Evolutionary conservation across 2,888 invertebrate genomes (phyloP), one percentile per base, ranked within the genome.

Genomic region (Drosophila gaucha): DNA sequence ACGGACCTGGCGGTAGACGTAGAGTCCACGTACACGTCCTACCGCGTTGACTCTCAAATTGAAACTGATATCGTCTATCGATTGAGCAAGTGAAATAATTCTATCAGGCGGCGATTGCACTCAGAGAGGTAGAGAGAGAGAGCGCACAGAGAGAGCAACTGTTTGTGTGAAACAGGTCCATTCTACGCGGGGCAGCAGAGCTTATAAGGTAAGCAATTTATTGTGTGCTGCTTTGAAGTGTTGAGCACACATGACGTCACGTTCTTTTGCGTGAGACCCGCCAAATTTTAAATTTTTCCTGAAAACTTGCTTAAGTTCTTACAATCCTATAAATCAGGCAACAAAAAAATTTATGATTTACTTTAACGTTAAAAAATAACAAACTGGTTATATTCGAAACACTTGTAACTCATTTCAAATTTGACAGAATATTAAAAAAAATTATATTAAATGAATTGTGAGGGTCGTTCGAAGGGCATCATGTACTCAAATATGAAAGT

Each of bases 31-130:
- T 67, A 60, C 46, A 78, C 78, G 60, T 67, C 60, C 31, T 54
- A 41, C 43, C 78, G 54, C 60, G 52, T 78, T 74, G 57, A 52
- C 78, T 57, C 54, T 46, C 67, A 38, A 73, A 73, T 67, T 60
- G 60, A 41, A 73, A 73, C 73, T 73, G 50, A 57, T 50, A 60
- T 67, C 74, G 73, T 54, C 78, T 73, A 73, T 73, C 73, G 73
- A 73, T 73, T 67, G 43, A 78, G 74, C 78, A 78, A 73, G 55
- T 73, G 52, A 51, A 78, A 74, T 67, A 26, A 47, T 73, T 78
- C 73, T 73, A 43, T 74, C 33, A 49, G 49, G 66, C 66, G 50
- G 55, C 77, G 78, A 72, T 56, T 57, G 57, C 78, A 52, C 43
- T 47, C 28, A 20, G 36, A 52, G 43, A 49, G 52, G 44, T 6